Conservation (phyloP, 2,797 vertebrate species). For the Pitangus sulphuratus region DNA sequence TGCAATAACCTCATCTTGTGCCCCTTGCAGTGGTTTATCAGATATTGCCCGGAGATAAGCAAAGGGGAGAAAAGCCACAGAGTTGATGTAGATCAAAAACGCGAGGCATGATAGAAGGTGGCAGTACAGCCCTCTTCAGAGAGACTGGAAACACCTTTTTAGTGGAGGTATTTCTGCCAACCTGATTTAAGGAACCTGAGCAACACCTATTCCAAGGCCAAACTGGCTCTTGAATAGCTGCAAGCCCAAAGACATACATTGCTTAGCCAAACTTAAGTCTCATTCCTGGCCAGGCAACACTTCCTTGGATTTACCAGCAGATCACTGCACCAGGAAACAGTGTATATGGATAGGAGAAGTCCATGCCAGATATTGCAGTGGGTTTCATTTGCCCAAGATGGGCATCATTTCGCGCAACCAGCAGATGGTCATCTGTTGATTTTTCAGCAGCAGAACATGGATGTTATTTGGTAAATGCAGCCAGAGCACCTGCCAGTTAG, state of each 20-base stretch:
- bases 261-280: not conserved
- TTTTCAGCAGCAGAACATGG: not conserved
- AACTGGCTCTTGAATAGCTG: not conserved
- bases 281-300: not conserved
- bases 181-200: not conserved
- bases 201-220: not conserved
- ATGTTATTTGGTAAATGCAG: not conserved
- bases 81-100: not conserved
- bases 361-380: not conserved
- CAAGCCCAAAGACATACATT: not conserved
- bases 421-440: not conserved
- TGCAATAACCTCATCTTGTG: not conserved
- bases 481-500: not conserved
- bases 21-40: not conserved
- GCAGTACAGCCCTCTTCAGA: not conserved
- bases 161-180: not conserved
- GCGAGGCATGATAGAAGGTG: not conserved
- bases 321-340: not conserved
- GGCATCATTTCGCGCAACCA: not conserved
- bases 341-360: no score
- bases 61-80: rapidly evolving
- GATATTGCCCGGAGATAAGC: not conserved
- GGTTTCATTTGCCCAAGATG: not conserved
- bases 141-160: not conserved
- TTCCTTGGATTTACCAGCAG: not conserved